These are phyloP conservation scores for Macrophya alboannulata DNA, from an alignment of 2,888 invertebrate genomes.

Conservation along the genomic window DNA sequence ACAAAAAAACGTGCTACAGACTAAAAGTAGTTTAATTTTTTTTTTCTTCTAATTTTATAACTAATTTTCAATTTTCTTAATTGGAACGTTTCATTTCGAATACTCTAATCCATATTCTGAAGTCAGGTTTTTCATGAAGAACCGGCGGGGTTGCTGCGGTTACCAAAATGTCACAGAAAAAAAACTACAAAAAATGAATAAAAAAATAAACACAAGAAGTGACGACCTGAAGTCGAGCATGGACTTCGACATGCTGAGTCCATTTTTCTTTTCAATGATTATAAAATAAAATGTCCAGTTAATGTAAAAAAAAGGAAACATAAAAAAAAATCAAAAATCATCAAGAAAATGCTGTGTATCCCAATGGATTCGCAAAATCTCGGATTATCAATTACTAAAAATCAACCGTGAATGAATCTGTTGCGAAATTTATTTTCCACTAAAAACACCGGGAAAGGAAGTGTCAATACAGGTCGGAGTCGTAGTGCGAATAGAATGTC, in stretches of 20 bases:
- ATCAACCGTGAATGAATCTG: slow-evolving; percentile 55
- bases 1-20: neutral
- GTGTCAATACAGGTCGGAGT: slow-evolving; percentile 40
- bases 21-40: neutral
- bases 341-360: slow-evolving; percentile 38
- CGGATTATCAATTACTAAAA: slow-evolving; percentile 32
- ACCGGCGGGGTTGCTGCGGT: neutral
- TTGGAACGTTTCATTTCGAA: no score
- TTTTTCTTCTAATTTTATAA: no score
- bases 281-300: slow-evolving; percentile 42
- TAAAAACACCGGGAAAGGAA: slow-evolving; percentile 34
- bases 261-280: slow-evolving; percentile 8
- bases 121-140: neutral
- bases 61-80: no score
- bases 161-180: neutral
- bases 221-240: slow-evolving; percentile 29
- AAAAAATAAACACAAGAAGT: neutral
- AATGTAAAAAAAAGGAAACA: neutral
- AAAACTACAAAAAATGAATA: no score
- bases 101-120: neutral
- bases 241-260: slow-evolving; percentile 33
- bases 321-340: neutral
- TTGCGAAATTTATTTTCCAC: slow-evolving; percentile 46
- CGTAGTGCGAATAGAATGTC: slow-evolving; percentile 64
- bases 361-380: slow-evolving; percentile 47